phyloP scores from a whole-genome alignment of 2,888 invertebrate species.

The Drosophila macrothrix region DNA sequence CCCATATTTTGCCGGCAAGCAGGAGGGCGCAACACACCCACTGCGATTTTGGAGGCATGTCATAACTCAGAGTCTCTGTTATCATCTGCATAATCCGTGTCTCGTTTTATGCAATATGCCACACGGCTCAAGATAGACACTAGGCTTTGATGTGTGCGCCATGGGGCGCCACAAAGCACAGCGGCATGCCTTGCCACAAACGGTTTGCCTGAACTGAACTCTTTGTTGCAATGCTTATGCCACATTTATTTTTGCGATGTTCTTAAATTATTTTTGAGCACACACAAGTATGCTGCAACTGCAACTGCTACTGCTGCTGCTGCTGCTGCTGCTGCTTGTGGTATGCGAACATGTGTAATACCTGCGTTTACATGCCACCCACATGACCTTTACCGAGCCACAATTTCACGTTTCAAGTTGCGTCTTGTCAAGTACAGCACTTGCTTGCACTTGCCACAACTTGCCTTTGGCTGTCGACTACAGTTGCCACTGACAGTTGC shows the following conservation, averaged over 20 bases:
- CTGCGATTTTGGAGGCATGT: constrained; percentile 26
- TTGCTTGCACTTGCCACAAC: constrained; percentile 4
- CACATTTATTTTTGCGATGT: constrained; percentile 46
- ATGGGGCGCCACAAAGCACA: constrained; percentile 1
- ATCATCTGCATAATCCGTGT: constrained; percentile 11
- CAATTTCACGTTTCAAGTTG: constrained; percentile 1
- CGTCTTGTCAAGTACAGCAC: constrained; percentile 35
- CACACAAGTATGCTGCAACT: constrained; percentile 26
- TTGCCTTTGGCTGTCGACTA: background rate
- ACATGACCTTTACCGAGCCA: constrained; percentile 1
- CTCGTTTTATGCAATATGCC: constrained; percentile 28
- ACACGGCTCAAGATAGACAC: constrained; percentile 4
- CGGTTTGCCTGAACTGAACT: constrained; percentile 1
- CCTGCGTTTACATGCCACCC: background rate
- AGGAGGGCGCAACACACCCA: background rate
- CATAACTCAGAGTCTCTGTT: constrained; percentile 18
- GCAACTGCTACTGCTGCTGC: constrained; percentile 31
- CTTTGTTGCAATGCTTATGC: constrained; percentile 41
- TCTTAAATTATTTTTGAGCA: constrained; percentile 32
- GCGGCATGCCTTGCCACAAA: background rate
- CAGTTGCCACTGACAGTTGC: constrained; percentile 20
- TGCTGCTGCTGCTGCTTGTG: background rate
- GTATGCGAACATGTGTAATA: constrained; percentile 24
- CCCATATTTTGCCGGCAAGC: background rate
- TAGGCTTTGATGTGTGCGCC: constrained; percentile 22